phyloP scores from a whole-genome alignment of 2,797 vertebrate species.

The Ficedula albicollis region DNA sequence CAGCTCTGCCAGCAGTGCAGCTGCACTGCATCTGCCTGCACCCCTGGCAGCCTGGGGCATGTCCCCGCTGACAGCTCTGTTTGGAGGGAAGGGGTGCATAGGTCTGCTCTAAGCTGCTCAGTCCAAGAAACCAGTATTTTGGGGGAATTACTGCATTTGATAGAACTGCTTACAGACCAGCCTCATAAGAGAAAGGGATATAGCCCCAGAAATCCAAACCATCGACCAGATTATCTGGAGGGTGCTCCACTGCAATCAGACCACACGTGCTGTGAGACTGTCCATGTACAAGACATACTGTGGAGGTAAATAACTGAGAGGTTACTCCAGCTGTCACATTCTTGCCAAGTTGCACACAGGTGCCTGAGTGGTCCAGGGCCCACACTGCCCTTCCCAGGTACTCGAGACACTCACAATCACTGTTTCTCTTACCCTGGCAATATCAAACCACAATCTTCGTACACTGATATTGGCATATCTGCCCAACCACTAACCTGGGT shows the following conservation, averaged over 20 bases:
- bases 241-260: neutral
- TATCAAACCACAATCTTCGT: neutral
- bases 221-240: neutral
- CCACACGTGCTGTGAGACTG: neutral
- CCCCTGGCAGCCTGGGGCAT: fast-evolving
- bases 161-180: neutral
- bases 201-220: neutral
- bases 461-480: fast-evolving
- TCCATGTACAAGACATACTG: neutral
- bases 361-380: neutral
- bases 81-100: neutral
- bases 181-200: neutral
- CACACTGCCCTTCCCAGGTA: neutral
- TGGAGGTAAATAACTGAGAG: neutral
- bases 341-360: neutral
- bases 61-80: neutral
- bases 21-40: fast-evolving
- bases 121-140: neutral
- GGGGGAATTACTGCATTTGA: neutral
- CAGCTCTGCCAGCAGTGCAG: neutral
- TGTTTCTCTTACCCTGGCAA: neutral
- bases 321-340: neutral
- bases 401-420: neutral
- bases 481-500: neutral
- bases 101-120: fast-evolving